Conservation (phyloP, 2,797 vertebrate genomes). For the Melanotaenia parkinsoni region DNA sequence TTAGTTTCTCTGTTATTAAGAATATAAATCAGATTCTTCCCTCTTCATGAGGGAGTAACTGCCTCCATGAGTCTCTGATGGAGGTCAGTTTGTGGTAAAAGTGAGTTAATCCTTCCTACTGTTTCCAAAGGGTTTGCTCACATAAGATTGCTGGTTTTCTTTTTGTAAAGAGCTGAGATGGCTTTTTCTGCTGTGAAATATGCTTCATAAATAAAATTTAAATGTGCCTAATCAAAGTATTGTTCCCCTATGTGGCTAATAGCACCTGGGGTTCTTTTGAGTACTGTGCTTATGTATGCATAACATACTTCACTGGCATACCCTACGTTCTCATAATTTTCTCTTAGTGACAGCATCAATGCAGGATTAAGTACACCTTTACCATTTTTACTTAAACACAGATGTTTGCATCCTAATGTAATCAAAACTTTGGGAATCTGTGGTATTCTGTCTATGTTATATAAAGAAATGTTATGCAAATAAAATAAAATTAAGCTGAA, state of each 20-base stretch:
- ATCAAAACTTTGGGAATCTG: not conserved
- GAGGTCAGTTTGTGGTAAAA: not conserved
- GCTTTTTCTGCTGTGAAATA: too few relatives aligned
- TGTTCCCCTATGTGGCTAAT: not conserved
- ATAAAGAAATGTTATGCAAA: not conserved
- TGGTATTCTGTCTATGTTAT: not conserved
- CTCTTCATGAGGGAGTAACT: not conserved
- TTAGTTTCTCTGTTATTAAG: not conserved
- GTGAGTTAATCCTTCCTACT: not conserved
- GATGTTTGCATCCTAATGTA: not conserved
- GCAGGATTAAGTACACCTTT: not conserved
- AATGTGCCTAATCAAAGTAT: too few relatives aligned
- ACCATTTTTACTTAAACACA: too few relatives aligned
- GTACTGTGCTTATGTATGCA: not conserved
- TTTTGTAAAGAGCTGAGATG: too few relatives aligned
- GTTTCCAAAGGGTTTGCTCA: not conserved
- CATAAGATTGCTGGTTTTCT: not conserved
- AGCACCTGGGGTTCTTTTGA: not conserved
- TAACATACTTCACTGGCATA: not conserved
- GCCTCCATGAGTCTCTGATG: not conserved
- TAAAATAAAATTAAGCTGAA: not conserved
- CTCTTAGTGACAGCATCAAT: not conserved
- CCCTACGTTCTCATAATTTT: not conserved
- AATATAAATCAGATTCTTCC: not conserved
- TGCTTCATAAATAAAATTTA: too few relatives aligned